Evolutionary conservation across 2,888 invertebrate genomes (phyloP).

Genomic region (Cantharis nigra): DNA sequence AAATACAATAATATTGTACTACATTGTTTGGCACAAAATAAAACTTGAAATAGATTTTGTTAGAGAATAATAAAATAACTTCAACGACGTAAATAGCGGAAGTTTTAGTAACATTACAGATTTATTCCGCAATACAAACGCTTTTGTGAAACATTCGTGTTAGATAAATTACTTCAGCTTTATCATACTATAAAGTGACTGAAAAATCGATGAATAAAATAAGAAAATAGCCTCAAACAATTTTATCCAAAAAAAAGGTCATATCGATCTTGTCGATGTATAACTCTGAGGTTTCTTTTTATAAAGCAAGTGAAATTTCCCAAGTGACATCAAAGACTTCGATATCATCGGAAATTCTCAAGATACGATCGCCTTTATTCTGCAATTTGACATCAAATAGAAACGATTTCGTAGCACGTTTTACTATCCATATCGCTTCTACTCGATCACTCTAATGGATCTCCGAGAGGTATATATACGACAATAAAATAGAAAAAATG

Average conservation of each 20-base stretch:
- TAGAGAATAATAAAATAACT: not conserved
- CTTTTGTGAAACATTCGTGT: not conserved
- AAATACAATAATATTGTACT: not conserved
- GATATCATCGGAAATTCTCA: conserved; percentile 1
- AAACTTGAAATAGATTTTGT: not conserved
- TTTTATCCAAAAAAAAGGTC: not conserved
- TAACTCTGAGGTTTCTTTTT: not conserved
- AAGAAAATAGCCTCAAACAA: not conserved
- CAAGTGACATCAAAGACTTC: not conserved
- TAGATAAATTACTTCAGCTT: not conserved
- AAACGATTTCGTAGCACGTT: conserved; percentile 2
- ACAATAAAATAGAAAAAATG: not conserved
- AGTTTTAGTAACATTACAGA: not conserved
- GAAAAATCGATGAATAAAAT: not conserved
- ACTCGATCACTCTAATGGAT: not conserved
- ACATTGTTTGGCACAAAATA: not conserved
- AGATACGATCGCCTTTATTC: conserved; percentile 1
- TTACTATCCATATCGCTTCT: not conserved
- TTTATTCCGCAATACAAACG: not conserved
- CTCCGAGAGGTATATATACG: not conserved
- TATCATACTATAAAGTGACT: not conserved
- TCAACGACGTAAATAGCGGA: not conserved
- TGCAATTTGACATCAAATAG: conserved; percentile 2
- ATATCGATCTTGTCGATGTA: not conserved
- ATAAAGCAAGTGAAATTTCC: not conserved